These are phyloP conservation scores for Xanthorhoe spadicearia DNA, from an alignment of 2,888 invertebrate genomes.

Conservation along the genomic window DNA sequence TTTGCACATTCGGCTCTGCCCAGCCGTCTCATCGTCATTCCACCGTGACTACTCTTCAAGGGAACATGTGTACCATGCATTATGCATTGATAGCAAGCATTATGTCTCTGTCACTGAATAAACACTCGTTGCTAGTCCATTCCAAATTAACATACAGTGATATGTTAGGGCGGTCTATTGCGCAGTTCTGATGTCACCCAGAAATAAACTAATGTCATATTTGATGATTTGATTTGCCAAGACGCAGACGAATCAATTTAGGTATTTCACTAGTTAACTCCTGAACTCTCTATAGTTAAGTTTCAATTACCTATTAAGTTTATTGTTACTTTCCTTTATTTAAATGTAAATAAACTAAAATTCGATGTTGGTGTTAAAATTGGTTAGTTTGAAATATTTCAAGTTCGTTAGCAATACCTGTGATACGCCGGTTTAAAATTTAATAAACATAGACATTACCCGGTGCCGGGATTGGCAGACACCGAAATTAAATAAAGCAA, in stretches of 20 bases:
- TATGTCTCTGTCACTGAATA: slow-evolving; percentile 37
- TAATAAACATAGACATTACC: slow-evolving; percentile 41
- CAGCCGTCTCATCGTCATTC: slow-evolving; percentile 42
- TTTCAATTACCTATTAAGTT: background rate
- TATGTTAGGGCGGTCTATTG: slow-evolving; percentile 10
- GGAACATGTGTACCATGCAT: slow-evolving; percentile 43
- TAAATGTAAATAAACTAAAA: background rate
- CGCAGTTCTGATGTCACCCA: slow-evolving; percentile 3
- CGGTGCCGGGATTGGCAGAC: slow-evolving; percentile 50
- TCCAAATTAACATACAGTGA: slow-evolving; percentile 37
- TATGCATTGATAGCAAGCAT: slow-evolving; percentile 44
- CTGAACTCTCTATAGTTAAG: background rate
- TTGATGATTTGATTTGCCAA: background rate
- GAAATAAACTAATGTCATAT: background rate
- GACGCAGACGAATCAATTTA: no score
- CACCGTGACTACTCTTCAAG: slow-evolving; percentile 42
- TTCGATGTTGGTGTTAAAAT: background rate
- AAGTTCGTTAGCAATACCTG: slow-evolving; percentile 12
- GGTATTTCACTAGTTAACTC: no score
- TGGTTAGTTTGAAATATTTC: slow-evolving; percentile 3
- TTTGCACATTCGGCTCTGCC: slow-evolving; percentile 53
- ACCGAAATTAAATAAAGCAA: slow-evolving; percentile 73
- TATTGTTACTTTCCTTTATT: background rate
- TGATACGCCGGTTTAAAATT: slow-evolving; percentile 22
- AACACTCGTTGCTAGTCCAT: slow-evolving; percentile 30